Percentiles rank a stretch among this genome's conserved stretches.
phyloP scores from a whole-genome alignment of 1,140 invertebrate species.

The Lasioglossum albipes region DNA sequence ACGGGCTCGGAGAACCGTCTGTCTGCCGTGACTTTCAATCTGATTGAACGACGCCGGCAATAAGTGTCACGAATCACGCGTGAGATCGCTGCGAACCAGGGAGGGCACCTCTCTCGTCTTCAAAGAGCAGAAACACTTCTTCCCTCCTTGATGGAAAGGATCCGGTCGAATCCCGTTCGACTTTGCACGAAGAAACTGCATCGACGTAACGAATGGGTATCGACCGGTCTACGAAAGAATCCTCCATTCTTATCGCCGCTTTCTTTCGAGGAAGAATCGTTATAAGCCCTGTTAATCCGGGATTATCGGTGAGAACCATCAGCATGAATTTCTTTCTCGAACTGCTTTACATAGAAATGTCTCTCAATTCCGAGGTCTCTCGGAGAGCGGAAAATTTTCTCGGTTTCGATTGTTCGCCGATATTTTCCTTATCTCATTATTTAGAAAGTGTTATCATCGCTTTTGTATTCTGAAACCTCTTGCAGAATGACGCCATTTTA shows the following conservation, averaged over 20 bases:
- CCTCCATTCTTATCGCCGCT: neutral
- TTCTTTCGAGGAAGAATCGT: neutral
- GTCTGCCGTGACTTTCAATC: conserved; percentile 50
- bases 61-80: conserved; percentile 58
- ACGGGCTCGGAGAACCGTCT: conserved; percentile 15
- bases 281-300: conserved; percentile 36
- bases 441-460: too few species aligned
- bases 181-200: neutral
- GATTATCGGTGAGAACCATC: neutral
- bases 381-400: neutral
- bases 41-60: conserved; percentile 37
- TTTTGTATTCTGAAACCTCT: too few species aligned
- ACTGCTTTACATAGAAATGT: conserved; percentile 9
- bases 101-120: neutral
- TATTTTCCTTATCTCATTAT: too few species aligned
- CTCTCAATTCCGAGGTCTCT: conserved; percentile 2
- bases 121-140: neutral
- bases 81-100: conserved; percentile 27
- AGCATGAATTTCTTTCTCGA: neutral
- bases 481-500: too few species aligned
- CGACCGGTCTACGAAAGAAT: too few species aligned
- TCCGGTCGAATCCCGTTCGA: neutral
- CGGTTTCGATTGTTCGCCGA: too few species aligned
- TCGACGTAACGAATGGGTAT: neutral
- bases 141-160: neutral